Percentiles rank a stretch among this genome's conserved stretches.
Conservation (phyloP, 2,113 vertebrate genomes). For the Tetrao urogallus region DNA sequence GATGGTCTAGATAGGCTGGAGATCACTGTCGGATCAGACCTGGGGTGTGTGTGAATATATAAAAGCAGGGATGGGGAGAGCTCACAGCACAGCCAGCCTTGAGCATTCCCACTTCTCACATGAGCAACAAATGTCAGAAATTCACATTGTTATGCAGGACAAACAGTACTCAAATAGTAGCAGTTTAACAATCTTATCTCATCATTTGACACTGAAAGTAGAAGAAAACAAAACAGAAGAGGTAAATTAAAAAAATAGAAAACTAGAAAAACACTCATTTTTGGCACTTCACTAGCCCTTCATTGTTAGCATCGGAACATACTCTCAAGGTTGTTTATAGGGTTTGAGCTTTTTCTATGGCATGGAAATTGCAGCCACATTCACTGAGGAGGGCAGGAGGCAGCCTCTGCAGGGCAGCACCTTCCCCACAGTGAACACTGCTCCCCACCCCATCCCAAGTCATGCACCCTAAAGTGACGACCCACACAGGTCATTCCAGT, state of each 20-base stretch:
- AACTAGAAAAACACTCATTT: background rate
- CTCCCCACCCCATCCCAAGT: background rate
- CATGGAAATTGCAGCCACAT: background rate
- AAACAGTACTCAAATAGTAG: slow-evolving; percentile 14
- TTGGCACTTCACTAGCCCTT: background rate
- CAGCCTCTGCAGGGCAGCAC: rapidly evolving
- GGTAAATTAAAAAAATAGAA: background rate
- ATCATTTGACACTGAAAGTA: background rate
- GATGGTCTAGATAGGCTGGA: slow-evolving; percentile 39
- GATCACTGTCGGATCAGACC: slow-evolving; percentile 44
- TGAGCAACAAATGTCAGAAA: background rate
- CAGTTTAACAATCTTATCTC: background rate
- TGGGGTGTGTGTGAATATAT: background rate
- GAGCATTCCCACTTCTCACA: background rate
- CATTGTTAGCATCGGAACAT: background rate
- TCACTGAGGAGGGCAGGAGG: background rate
- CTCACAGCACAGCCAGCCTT: slow-evolving; percentile 20
- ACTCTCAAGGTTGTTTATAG: background rate
- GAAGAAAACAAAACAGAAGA: background rate
- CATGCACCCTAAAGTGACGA: rapidly evolving
- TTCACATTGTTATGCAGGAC: slow-evolving; percentile 12
- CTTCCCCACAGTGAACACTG: background rate
- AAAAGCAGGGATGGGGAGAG: background rate
- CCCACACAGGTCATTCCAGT: rapidly evolving
- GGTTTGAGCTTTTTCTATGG: background rate